A percentile compares a stretch with the other conserved stretches of the same genome.
phyloP scores from a whole-genome alignment of 2,888 invertebrate genomes.

The Drosophila picticornis region DNA sequence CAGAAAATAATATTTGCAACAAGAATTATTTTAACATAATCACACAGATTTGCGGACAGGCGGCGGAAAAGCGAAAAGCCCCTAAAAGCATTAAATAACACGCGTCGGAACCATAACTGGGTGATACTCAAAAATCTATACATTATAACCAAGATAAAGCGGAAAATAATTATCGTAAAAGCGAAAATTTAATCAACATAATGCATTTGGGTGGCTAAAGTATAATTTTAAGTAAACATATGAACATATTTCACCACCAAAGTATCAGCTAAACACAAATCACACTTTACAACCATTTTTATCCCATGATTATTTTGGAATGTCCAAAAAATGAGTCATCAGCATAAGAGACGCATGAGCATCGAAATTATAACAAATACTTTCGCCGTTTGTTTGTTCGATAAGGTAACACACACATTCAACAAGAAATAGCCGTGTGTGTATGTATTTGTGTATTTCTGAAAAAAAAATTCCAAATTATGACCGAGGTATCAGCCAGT shows the following conservation, averaged over 20 bases:
- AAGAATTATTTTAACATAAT: slow-evolving; percentile 72
- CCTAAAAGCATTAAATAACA: slow-evolving; percentile 42
- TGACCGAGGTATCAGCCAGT: slow-evolving; percentile 42
- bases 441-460: slow-evolving; percentile 12
- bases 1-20: slow-evolving; percentile 57
- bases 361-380: slow-evolving; percentile 43
- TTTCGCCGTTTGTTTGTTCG: slow-evolving; percentile 76
- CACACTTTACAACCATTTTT: neutral
- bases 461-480: slow-evolving; percentile 58
- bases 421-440: slow-evolving; percentile 8
- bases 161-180: slow-evolving; percentile 52
- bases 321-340: slow-evolving; percentile 44
- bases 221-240: neutral
- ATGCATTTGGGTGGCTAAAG: neutral
- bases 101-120: slow-evolving; percentile 19
- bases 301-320: neutral
- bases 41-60: slow-evolving; percentile 20
- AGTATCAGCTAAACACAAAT: neutral
- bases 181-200: slow-evolving; percentile 27
- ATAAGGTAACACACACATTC: slow-evolving; percentile 46
- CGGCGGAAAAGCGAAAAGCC: slow-evolving; percentile 21
- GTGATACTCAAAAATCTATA: slow-evolving; percentile 26
- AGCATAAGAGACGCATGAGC: slow-evolving; percentile 42
- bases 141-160: slow-evolving; percentile 34
- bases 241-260: neutral